phyloP scores from a whole-genome alignment of 2,113 vertebrate species.

The Muntiacus reevesi region DNA sequence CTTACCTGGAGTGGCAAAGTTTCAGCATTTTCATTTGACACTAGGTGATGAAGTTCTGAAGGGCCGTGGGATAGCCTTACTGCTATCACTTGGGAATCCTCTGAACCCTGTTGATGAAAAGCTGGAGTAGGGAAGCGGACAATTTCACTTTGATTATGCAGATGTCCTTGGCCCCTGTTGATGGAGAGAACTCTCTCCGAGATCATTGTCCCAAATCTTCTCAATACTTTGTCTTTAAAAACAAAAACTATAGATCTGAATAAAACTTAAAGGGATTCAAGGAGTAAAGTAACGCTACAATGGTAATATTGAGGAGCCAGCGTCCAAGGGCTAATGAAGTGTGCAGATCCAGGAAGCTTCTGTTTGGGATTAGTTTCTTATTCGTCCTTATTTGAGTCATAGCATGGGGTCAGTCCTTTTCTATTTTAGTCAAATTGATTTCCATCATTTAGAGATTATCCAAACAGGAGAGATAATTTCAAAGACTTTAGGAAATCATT shows the following conservation, averaged over 20 bases:
- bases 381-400: constrained; percentile 38
- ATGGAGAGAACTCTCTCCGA: not conserved
- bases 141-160: not conserved
- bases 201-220: not conserved
- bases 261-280: not conserved
- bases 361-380: constrained; percentile 28
- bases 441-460: constrained; percentile 36
- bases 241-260: not conserved
- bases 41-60: not conserved
- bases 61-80: not conserved
- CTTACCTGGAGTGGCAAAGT: not conserved
- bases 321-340: not conserved
- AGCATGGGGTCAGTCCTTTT: not conserved
- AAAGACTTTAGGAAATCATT: not conserved
- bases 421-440: constrained; percentile 13
- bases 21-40: not conserved
- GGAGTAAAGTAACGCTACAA: not conserved
- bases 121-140: not conserved
- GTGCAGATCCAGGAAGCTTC: not conserved
- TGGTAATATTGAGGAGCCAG: not conserved
- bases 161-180: not conserved
- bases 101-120: not conserved
- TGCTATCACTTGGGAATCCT: not conserved
- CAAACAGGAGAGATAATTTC: not conserved
- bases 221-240: not conserved